Conservation (phyloP, 1,140 invertebrate species). For the Eufriesea mexicana region DNA sequence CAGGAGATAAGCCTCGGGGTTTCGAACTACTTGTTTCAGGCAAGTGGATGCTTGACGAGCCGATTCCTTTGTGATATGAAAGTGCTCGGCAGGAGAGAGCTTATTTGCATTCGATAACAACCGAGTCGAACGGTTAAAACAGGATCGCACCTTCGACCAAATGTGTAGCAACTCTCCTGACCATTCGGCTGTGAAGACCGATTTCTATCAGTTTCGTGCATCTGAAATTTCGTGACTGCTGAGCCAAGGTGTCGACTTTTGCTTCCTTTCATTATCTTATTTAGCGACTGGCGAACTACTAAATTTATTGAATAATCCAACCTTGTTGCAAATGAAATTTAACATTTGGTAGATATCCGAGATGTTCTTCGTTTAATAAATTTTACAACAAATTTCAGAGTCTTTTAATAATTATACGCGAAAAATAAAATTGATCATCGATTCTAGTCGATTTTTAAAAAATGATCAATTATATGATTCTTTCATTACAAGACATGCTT, state of each 20-base stretch:
- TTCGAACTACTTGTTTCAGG: slow-evolving; percentile 35
- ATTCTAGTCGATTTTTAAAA: too few species aligned
- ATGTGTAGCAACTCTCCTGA: background rate
- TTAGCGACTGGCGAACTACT: too few species aligned
- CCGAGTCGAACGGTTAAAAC: background rate
- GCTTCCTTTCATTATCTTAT: too few species aligned
- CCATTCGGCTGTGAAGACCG: background rate
- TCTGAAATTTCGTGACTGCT: background rate
- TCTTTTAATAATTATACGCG: too few species aligned
- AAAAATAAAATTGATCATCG: too few species aligned
- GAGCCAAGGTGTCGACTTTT: background rate
- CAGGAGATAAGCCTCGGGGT: slow-evolving; percentile 38
- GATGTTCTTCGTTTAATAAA: too few species aligned
- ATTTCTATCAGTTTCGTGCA: background rate
- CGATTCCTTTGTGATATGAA: slow-evolving; percentile 39
- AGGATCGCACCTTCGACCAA: slow-evolving; percentile 8
- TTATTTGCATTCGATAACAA: slow-evolving; percentile 57
- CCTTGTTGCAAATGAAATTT: too few species aligned
- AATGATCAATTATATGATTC: too few species aligned
- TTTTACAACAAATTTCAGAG: too few species aligned
- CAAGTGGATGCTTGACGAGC: slow-evolving; percentile 29
- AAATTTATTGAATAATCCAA: too few species aligned
- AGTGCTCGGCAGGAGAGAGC: slow-evolving; percentile 40
- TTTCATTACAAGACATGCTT: too few species aligned
- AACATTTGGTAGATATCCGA: too few species aligned